Base-by-base conservation (phyloP, 2,888 invertebrate genomes). In the Aromia moschata region DNA sequence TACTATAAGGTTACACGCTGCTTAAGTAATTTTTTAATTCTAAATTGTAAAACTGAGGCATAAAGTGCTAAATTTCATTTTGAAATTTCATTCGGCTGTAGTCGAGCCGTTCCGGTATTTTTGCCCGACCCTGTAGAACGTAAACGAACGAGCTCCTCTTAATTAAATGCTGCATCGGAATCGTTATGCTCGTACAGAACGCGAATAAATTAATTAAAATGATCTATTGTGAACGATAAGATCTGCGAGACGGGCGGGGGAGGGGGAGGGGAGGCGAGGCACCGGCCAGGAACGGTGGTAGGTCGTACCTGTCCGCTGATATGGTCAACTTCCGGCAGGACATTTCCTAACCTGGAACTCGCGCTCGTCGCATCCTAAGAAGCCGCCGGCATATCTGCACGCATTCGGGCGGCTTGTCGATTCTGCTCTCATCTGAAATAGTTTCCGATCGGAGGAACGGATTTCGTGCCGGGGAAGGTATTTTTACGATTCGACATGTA, bases 251-350 rank as follows among this genome's bases (percentile, higher is more conserved):
- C 52, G 52, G 52, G 49, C 47, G 46, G 31, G 16, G 17, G 11
- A 40, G 52, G 52, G 49, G 56, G 46, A 18, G 16, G 17, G 11
- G 9, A 9, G 17, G 17, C 41, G n/a, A n/a, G n/a, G n/a, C n/a
- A n/a, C n/a, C n/a, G n/a, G n/a, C n/a, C n/a, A n/a, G n/a, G n/a
- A 52, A 40, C 58, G 58, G 53, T 53, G 58, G 58, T 53, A 43
- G 45, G 45, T 45, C 56, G 41, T 41, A 47, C 38, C 31, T 49
- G 41, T 15, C 37, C 4, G 30, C 67, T 45, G 31, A 64, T 70
- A 70, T 68, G 69, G 69, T 46, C 41, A 47, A 59, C 67, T 70
- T 70, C 69, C 69, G 68, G 68, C 67, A 70, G 68, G 68, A 68
- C 63, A 63, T 67, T 65, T 61, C 69, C 69, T 65, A 68, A 67